A percentile compares a stretch with the other conserved stretches of the same genome.
Evolutionary conservation across 1,140 invertebrate genomes (phyloP).

Genomic region (Anastatus disparis): DNA sequence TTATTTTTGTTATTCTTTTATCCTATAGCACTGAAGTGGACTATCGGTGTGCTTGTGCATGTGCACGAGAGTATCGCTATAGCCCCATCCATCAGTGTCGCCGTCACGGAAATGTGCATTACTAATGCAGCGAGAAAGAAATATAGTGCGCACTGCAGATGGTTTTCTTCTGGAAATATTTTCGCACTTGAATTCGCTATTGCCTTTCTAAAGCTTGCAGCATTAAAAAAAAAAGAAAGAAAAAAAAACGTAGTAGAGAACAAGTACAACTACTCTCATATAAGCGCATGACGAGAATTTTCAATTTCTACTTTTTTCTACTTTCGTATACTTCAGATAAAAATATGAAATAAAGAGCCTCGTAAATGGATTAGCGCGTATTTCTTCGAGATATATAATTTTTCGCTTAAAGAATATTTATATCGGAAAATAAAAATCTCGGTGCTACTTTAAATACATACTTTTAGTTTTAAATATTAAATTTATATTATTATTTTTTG

Average conservation of each 20-base stretch:
- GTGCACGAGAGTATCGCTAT: not conserved
- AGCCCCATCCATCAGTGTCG: slow-evolving; percentile 23
- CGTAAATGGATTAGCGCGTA: slow-evolving; percentile 11
- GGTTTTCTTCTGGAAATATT: slow-evolving; percentile 7
- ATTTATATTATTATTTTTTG: no score
- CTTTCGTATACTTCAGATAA: not conserved
- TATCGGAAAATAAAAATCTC: no score
- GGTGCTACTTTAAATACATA: no score
- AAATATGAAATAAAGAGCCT: not conserved
- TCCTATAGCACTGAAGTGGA: no score
- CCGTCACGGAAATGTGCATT: slow-evolving; percentile 15
- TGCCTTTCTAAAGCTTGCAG: no score
- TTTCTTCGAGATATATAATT: not conserved
- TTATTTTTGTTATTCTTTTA: no score
- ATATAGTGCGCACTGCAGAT: slow-evolving; percentile 5
- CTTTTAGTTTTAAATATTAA: no score
- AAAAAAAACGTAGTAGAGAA: no score
- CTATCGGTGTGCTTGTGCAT: no score
- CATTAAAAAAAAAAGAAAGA: no score
- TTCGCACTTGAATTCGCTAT: slow-evolving; percentile 16
- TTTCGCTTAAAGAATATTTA: no score
- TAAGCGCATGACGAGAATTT: slow-evolving; percentile 14
- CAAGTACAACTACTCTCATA: not conserved
- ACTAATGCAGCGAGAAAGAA: slow-evolving; percentile 17
- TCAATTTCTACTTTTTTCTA: no score